Base-by-base conservation (phyloP, 2,113 vertebrate species). In the Cynocephalus volans region DNA sequence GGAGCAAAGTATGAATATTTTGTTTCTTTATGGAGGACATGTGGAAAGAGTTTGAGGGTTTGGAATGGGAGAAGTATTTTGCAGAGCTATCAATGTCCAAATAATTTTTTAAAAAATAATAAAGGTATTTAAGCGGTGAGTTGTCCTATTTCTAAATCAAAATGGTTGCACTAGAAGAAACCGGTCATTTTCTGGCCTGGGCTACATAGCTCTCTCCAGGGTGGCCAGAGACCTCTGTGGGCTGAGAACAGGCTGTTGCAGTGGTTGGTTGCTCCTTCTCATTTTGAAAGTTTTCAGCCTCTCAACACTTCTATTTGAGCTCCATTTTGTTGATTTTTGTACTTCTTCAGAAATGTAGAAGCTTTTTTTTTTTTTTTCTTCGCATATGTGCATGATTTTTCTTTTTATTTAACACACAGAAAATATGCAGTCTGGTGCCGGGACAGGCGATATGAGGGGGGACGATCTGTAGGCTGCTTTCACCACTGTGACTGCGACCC, bases 101-200 rank as follows among this genome's bases (percentile, higher is more conserved):
- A 99, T 98, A 98, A 99, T 99, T 99, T 99, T 98, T 99, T 98
- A 87, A 97, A 82, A 97, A 98, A 93, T 84, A 98, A 98, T 98
- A 98, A 98, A 97, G 98, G 98, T 98, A 97, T 98, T 98, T 96
- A 98, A 98, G 89, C 92, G 93, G 96, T 96, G 97, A 6, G 96
- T 98, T 97, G 96, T 97, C 87, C 97, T 93, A 11, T 97, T 86
- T 95, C 80, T 98, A 58, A 48, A 19, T 48, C n/a, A 12, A 45
- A 94, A 70, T 0, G 0, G 0, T 80, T 23, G 31, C 0, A 0
- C 3, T n/a, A 7, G 33, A 7, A 8, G 45, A 41, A n/a, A 0
- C 0, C 54, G n/a, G 33, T 45, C 8, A 12, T 12, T 48, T 24
- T 64, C 73, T 69, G 75, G 15, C 48, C 58, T 41, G 26, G 41